Conservation (phyloP, 2,797 vertebrate species). For the Holocentrus rufus region DNA sequence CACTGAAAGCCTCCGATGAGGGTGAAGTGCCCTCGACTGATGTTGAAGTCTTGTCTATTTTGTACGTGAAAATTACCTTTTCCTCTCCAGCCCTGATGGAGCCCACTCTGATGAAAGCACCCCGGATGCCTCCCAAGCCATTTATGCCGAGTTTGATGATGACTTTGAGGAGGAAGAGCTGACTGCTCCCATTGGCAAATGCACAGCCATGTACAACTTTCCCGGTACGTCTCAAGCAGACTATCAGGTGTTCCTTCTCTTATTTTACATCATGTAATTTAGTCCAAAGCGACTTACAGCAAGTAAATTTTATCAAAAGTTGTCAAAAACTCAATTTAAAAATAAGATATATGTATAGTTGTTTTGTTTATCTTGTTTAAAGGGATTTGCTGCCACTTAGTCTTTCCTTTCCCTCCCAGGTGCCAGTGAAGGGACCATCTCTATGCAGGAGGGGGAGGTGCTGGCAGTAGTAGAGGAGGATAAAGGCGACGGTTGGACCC, state of each 20-base stretch:
- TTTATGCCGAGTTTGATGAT: slow-evolving; percentile 92
- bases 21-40: too few species aligned
- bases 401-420: slow-evolving; percentile 70
- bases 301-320: neutral
- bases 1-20: neutral
- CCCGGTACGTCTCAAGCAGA: slow-evolving; percentile 79
- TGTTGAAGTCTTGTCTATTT: neutral
- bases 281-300: too few species aligned
- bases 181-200: slow-evolving; percentile 85
- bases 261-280: neutral
- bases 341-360: too few species aligned
- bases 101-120: slow-evolving; percentile 83
- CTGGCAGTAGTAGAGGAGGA: slow-evolving; percentile 90
- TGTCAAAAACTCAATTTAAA: too few species aligned
- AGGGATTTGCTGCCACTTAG: neutral
- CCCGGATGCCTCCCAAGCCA: slow-evolving; percentile 85
- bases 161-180: slow-evolving; percentile 91
- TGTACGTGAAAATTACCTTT: slow-evolving; percentile 13
- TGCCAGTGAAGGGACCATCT: slow-evolving; percentile 91
- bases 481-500: slow-evolving; percentile 93
- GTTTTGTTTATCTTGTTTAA: neutral
- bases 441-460: slow-evolving; percentile 89
- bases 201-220: slow-evolving; percentile 90
- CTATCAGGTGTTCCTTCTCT: neutral
- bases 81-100: slow-evolving; percentile 80